A percentile compares a stretch with the other conserved stretches of the same genome.
These are phyloP conservation scores for Clarias pachynema DNA, from an alignment of 2,797 vertebrate species.

Conservation along the genomic window DNA sequence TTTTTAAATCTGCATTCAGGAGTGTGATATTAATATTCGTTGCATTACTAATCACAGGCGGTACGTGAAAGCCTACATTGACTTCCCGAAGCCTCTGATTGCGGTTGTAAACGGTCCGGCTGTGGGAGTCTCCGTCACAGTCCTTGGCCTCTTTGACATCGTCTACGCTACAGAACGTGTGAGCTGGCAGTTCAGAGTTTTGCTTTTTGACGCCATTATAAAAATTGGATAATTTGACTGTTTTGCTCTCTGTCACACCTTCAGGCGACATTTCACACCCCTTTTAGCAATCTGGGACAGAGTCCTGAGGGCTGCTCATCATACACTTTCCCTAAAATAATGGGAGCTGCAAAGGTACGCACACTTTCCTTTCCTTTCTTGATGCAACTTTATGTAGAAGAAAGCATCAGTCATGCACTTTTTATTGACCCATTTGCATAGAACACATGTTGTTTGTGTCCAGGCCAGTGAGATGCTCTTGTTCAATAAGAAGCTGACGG, in stretches of 20 bases:
- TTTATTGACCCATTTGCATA: no score
- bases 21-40: background rate
- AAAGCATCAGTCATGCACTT: background rate
- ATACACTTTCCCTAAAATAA: conserved; percentile 89
- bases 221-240: background rate
- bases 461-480: conserved; percentile 10
- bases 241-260: conserved; percentile 15
- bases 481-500: conserved; percentile 20
- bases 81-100: conserved; percentile 92
- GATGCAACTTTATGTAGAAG: background rate
- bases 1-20: background rate
- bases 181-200: conserved; percentile 7
- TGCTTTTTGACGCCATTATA: background rate
- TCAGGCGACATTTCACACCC: conserved; percentile 91
- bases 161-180: conserved; percentile 87
- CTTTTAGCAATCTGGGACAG: conserved; percentile 87
- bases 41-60: conserved; percentile 65
- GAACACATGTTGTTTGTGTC: background rate
- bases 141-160: conserved; percentile 85
- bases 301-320: conserved; percentile 91
- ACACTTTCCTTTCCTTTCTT: background rate
- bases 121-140: conserved; percentile 84
- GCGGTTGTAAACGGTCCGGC: conserved; percentile 92
- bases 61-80: conserved; percentile 85
- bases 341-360: conserved; percentile 87